Evolutionary conservation across 2,113 vertebrate species (phyloP).

Genomic region (Zosterops borbonicus): DNA sequence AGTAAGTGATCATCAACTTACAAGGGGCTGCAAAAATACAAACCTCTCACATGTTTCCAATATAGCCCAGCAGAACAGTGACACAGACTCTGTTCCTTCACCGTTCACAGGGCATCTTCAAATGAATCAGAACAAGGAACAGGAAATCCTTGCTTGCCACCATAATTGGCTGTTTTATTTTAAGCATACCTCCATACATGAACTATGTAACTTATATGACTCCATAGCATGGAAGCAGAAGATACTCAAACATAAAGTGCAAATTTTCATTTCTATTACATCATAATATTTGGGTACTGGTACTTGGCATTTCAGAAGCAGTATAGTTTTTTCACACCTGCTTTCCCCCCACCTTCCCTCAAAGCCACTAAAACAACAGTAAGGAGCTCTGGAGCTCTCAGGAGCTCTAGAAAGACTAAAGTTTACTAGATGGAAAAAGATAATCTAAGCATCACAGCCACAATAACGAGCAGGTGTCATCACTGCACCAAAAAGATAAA

Average conservation of each 20-base stretch:
- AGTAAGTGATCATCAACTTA: background rate
- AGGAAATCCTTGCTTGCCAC: background rate
- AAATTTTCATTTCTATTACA: background rate
- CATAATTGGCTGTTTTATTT: background rate
- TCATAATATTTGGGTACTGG: background rate
- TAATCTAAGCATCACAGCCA: background rate
- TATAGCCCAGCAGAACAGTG: background rate
- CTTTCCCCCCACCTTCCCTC: background rate
- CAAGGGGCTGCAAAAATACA: background rate
- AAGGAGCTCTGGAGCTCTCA: background rate
- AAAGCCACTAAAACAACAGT: background rate
- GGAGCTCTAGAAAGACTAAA: background rate
- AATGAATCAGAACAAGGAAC: background rate
- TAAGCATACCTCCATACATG: rapidly evolving
- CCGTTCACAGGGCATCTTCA: background rate
- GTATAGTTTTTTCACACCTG: background rate
- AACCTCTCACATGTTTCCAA: background rate
- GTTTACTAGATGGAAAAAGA: background rate
- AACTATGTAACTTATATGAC: background rate
- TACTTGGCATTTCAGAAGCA: background rate
- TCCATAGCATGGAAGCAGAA: background rate
- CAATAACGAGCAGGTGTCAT: background rate
- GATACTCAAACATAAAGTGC: background rate
- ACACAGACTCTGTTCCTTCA: background rate
- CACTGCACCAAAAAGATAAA: background rate